Conservation (phyloP, 2,888 invertebrate genomes). For the Eupsilia transversa region DNA sequence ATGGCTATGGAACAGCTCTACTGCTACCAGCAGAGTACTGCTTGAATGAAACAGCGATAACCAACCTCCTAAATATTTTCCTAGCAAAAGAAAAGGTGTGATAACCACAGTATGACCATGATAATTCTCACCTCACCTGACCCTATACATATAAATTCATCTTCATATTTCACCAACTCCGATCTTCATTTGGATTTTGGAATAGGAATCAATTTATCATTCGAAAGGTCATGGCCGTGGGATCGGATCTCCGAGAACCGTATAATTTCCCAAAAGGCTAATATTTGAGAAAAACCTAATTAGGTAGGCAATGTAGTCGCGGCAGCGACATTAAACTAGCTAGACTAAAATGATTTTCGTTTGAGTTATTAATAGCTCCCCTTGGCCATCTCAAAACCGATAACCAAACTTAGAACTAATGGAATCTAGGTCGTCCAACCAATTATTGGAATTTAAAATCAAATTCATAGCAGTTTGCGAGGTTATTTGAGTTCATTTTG, state of each 20-base stretch:
- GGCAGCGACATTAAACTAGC: conserved; percentile 34
- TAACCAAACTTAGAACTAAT: conserved; percentile 25
- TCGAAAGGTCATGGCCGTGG: conserved; percentile 59
- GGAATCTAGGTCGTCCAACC: conserved; percentile 30
- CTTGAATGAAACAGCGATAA: not conserved
- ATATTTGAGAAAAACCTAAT: conserved; percentile 33
- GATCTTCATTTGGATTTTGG: conserved; percentile 18
- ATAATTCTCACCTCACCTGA: not conserved
- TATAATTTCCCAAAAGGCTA: conserved; percentile 66
- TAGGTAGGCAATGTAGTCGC: conserved; percentile 19
- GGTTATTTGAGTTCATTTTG: not conserved
- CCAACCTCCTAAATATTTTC: too few relatives aligned
- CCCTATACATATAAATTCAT: not conserved
- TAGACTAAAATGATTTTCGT: conserved; percentile 30
- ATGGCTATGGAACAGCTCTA: not conserved
- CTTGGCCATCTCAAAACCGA: too few relatives aligned
- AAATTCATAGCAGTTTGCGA: conserved; percentile 4
- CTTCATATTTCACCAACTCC: not conserved
- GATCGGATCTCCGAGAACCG: conserved; percentile 42
- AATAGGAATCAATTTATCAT: conserved; percentile 56
- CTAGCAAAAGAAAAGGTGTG: not conserved
- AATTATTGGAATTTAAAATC: conserved; percentile 9
- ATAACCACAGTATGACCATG: not conserved
- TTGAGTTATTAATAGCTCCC: conserved; percentile 39
- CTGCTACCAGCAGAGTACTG: not conserved